Conservation (phyloP, 92 coral and sea anemone genomes). For the Pocillopora meandrina region DNA sequence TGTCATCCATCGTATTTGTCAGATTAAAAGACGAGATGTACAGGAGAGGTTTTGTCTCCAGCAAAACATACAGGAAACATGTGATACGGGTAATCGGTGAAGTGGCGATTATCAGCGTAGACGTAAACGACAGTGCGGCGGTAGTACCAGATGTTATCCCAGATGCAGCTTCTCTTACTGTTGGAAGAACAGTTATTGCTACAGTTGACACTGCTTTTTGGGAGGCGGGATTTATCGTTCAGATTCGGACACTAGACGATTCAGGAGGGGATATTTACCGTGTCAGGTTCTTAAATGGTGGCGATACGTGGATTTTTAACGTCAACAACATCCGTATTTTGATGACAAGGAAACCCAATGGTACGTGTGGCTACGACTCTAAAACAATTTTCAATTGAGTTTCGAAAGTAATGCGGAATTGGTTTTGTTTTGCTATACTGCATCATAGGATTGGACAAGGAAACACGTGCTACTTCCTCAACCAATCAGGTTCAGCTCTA, state of each 20-base stretch:
- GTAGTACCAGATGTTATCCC: slow-evolving; percentile 71
- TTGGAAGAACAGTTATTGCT: slow-evolving; percentile 78
- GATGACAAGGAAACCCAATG: slow-evolving; percentile 55
- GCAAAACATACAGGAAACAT: slow-evolving; percentile 53
- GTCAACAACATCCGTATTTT: slow-evolving; percentile 67
- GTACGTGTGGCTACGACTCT: slow-evolving; percentile 16
- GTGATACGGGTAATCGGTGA: slow-evolving; percentile 63
- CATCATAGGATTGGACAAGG: too few species aligned
- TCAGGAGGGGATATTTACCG: slow-evolving; percentile 44
- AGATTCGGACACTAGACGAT: slow-evolving; percentile 45
- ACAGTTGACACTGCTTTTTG: slow-evolving; percentile 48
- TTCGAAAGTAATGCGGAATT: background rate
- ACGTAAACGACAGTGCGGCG: slow-evolving; percentile 66
- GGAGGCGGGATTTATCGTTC: slow-evolving; percentile 67
- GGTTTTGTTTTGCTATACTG: too few species aligned
- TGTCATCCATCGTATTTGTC: slow-evolving; percentile 76
- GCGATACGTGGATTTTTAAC: slow-evolving; percentile 62
- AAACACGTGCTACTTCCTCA: too few species aligned
- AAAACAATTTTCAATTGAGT: background rate
- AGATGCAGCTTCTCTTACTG: slow-evolving; percentile 37
- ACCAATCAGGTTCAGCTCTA: too few species aligned
- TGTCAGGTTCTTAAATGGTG: slow-evolving; percentile 62
- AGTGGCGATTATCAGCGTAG: slow-evolving; percentile 26
- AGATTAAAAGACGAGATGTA: slow-evolving; percentile 61
- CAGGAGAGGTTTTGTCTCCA: slow-evolving; percentile 67